A percentile compares a stretch with the other conserved stretches of the same genome.
These are phyloP conservation scores for Hydrozoanthus gracilis DNA, from an alignment of 92 coral and sea anemone genomes.

Conservation along the genomic window DNA sequence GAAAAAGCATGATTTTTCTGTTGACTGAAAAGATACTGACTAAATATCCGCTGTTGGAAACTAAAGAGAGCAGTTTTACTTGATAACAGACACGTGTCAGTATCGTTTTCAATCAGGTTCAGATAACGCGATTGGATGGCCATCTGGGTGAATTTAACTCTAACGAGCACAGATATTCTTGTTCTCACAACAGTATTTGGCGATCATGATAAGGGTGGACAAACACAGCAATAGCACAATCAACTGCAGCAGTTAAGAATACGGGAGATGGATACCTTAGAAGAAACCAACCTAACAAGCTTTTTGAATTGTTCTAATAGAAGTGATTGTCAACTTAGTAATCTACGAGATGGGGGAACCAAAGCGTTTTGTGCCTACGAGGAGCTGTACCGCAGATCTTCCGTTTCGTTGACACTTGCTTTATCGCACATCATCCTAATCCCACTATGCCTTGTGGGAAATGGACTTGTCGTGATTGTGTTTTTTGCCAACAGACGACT, in stretches of 20 bases:
- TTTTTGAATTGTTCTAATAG: background rate
- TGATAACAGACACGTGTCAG: constrained; percentile 20
- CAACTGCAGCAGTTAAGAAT: too few relatives aligned
- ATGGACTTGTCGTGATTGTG: constrained; percentile 81
- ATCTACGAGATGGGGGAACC: background rate
- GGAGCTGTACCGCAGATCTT: constrained; percentile 46
- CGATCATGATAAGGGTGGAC: background rate
- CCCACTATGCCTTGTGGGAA: constrained; percentile 79
- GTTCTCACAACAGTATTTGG: background rate
- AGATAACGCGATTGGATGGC: background rate
- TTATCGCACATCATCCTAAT: constrained; percentile 65
- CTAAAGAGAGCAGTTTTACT: background rate
- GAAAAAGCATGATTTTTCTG: background rate
- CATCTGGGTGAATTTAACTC: constrained; percentile 5
- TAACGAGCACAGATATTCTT: background rate
- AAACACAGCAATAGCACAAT: background rate
- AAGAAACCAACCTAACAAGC: background rate
- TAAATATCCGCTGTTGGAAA: background rate
- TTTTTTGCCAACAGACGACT: constrained; percentile 70
- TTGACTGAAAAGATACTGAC: background rate
- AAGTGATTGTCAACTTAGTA: background rate
- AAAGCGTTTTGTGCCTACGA: constrained; percentile 11
- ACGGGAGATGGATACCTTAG: background rate
- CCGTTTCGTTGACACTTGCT: constrained; percentile 59
- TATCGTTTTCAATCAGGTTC: constrained; percentile 11